These are phyloP conservation scores for Prosopocoilus inquinatus DNA, from an alignment of 2,888 invertebrate species.

Conservation along the genomic window DNA sequence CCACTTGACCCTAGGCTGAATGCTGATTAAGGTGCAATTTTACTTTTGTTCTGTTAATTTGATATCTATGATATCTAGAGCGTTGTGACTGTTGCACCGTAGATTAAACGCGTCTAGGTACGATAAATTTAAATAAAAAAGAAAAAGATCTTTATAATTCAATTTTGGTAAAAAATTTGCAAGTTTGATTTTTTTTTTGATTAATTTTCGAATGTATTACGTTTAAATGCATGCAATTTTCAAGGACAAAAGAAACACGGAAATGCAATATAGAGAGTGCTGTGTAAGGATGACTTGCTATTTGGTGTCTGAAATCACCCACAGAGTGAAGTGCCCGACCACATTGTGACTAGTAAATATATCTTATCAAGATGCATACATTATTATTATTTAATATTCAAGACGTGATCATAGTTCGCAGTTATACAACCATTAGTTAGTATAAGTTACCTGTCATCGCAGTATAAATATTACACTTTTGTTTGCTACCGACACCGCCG, in stretches of 20 bases:
- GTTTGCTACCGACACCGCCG: background rate
- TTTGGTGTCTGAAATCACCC: constrained; percentile 16
- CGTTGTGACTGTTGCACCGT: too few species aligned
- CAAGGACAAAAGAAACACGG: constrained; percentile 21
- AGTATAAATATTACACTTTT: background rate
- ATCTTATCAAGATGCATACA: constrained; percentile 25
- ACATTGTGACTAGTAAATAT: constrained; percentile 20
- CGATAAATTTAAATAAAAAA: too few species aligned
- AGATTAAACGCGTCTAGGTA: too few species aligned
- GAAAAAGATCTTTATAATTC: too few species aligned
- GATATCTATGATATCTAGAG: too few species aligned
- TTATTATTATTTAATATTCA: constrained; percentile 22
- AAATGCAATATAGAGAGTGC: constrained; percentile 24
- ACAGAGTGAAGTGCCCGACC: constrained; percentile 22
- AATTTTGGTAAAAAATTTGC: too few species aligned
- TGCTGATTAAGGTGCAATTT: too few species aligned
- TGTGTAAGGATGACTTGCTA: constrained; percentile 25
- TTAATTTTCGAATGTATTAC: too few species aligned
- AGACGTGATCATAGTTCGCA: constrained; percentile 17
- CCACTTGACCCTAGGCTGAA: too few species aligned
- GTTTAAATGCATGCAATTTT: background rate
- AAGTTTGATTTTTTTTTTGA: too few species aligned
- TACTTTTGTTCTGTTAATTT: too few species aligned
- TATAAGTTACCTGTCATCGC: constrained; percentile 18
- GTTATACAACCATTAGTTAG: constrained; percentile 14